Percentiles rank a stretch among this genome's conserved stretches.
phyloP scores from a whole-genome alignment of 2,888 invertebrate species.

The Pandemis heparana region DNA sequence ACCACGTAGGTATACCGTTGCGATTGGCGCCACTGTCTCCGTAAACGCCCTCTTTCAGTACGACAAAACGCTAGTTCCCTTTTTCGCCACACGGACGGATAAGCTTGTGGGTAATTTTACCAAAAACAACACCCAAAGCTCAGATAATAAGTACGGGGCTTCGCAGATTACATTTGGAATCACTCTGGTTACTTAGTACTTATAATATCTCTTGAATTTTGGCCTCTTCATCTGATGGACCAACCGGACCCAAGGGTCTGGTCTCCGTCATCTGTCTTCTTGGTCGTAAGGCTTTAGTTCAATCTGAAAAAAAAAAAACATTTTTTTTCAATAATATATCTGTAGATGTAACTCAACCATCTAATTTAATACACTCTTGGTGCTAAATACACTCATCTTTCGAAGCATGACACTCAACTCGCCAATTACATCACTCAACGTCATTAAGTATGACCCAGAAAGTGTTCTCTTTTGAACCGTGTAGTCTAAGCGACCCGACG shows the following conservation, averaged over 20 bases:
- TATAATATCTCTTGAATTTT: background rate
- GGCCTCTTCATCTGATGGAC: constrained; percentile 14
- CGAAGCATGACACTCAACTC: too few relatives aligned
- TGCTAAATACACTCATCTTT: too few relatives aligned
- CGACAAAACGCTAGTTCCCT: background rate
- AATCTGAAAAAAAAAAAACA: constrained; percentile 29
- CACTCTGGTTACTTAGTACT: background rate
- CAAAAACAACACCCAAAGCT: background rate
- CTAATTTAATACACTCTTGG: too few relatives aligned
- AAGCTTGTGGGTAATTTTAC: background rate
- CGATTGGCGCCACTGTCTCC: background rate
- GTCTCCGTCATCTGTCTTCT: constrained; percentile 33
- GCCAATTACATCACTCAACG: constrained; percentile 74
- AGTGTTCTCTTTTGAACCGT: constrained; percentile 91
- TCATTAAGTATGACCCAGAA: constrained; percentile 97
- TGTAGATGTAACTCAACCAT: too few relatives aligned
- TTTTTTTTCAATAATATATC: too few relatives aligned
- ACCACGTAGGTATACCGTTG: background rate
- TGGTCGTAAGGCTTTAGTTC: constrained; percentile 22
- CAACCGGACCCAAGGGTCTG: constrained; percentile 28
- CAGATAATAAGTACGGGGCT: background rate
- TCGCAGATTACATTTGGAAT: background rate
- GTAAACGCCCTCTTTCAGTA: background rate
- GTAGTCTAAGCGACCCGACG: constrained; percentile 91
- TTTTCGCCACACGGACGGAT: background rate